Evolutionary conservation across 1,140 invertebrate genomes (phyloP), one percentile per base, ranked within the genome.

Genomic region (Lysiphlebus fabarum): DNA sequence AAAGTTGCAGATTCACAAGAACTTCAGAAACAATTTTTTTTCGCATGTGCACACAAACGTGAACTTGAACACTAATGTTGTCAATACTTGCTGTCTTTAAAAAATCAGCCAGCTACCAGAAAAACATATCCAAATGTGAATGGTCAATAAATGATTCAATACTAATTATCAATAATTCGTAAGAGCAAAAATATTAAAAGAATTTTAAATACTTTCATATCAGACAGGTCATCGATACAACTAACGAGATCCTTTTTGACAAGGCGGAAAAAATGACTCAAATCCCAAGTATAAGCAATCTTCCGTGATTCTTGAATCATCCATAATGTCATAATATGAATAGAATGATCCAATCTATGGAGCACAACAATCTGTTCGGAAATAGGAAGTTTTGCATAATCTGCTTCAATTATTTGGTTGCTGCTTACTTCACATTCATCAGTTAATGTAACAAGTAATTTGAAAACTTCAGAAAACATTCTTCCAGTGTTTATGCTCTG

Each of bases 281-380:
- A 85, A 44, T 86, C 83, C 90, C 90, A 92, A 33, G 81, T 80
- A 60, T 88, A 88, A 10, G 87, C 86, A 11, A 90, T 80, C 49
- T 84, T 80, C 56, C 86, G 84, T 0, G 87, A 84, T 71, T 87
- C 86, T 7, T 83, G 83, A 34, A 85, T 76, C 36, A 87, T 85
- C 89, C 89, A 92, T 0, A 90, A 70, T 33, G 88, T 80, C 66
- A 84, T 87, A 0, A 87, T 89, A 66, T 91, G 89, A 9, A 91
- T 82, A 0, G 89, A 88, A 67, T 90, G 88, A 77, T 90, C 88
- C 84, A 90, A 77, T 68, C 89, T 80, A 70, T 91, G 89, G 5
- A 91, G 76, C 41, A 90, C 83, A 5, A 89, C 86, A 70, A 91
- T 91, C 75, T 91, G 90, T 68, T 91, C 90, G 0, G 89, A 87